phyloP scores from a whole-genome alignment of 2,797 vertebrate species.

The Rhabdophis nuchalis region DNA sequence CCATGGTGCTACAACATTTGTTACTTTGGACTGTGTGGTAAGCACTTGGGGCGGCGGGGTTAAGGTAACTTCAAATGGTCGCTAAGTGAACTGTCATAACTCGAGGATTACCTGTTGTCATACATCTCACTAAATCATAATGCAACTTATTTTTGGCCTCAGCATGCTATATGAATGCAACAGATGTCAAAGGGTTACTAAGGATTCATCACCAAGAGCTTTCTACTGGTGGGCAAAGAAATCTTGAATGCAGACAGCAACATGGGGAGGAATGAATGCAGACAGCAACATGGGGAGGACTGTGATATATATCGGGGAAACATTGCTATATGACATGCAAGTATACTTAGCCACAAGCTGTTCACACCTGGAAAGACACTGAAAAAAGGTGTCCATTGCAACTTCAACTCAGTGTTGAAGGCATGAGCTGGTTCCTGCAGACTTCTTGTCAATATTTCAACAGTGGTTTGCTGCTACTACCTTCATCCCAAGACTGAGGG shows the following conservation, averaged over 20 bases:
- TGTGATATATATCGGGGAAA: background rate
- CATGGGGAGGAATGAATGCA: background rate
- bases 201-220: background rate
- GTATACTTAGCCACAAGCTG: background rate
- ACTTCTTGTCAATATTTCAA: background rate
- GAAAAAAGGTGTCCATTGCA: background rate
- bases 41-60: too few relatives aligned
- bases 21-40: too few relatives aligned
- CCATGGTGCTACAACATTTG: too few relatives aligned
- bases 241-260: background rate
- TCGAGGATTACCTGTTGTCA: background rate
- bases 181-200: background rate
- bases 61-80: too few relatives aligned
- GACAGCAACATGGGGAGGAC: background rate
- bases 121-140: background rate
- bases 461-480: background rate
- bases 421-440: background rate
- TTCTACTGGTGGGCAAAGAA: background rate
- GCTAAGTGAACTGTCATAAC: too few relatives aligned
- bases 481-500: background rate
- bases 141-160: background rate
- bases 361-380: background rate
- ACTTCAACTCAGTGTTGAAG: background rate
- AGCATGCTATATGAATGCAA: background rate
- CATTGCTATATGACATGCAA: background rate